Base-by-base conservation (phyloP, 2,888 invertebrate species). In the Trisateles emortualis region DNA sequence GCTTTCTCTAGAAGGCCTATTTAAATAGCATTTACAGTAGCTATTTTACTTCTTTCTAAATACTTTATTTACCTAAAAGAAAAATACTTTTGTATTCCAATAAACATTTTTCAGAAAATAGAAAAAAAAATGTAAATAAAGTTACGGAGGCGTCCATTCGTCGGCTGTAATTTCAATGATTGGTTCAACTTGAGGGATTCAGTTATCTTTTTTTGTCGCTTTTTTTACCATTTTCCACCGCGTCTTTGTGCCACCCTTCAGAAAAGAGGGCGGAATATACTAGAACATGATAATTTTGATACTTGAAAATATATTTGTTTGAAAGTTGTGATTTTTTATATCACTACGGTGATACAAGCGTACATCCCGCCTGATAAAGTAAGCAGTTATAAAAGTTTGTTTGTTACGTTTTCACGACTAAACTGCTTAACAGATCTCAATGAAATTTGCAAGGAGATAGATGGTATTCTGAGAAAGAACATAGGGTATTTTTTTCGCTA, bases 201-300 rank as follows among this genome's bases (percentile, higher is more conserved):
- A 63, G 85, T 86, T 89, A 87, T 89, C 84, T 84, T 86, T 83
- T 83, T 88, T 82, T 70, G 78, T 70, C 76, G 68, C 74, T 79
- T 88, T 88, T n/a, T 87, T 87, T 88, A 86, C 76, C 82, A 83
- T 84, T 86, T 89, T 87, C 84, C 78, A 74, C 73, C 79, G 73
- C 83, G 78, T 90, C 89, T 90, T 90, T 86, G 79, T 84, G 77
- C 86, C 84, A 83, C 91, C 90, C 91, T 87, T 80, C 68, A 87
- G 86, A 85, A 87, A 86, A 72, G 86, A 87, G 90, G 89, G 87
- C 84, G 82, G 58, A 52, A 30, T 76, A 46, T 74, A 82, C 47
- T 4, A 2, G 30, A 78, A 63, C 1, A 0, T 0, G 35, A 0
- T 0, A 2, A 4, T 78, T 39, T 89, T 87, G 86, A 83, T 88